Evolutionary conservation across 2,797 vertebrate species (phyloP).

Genomic region (Onychomys leucogaster): DNA sequence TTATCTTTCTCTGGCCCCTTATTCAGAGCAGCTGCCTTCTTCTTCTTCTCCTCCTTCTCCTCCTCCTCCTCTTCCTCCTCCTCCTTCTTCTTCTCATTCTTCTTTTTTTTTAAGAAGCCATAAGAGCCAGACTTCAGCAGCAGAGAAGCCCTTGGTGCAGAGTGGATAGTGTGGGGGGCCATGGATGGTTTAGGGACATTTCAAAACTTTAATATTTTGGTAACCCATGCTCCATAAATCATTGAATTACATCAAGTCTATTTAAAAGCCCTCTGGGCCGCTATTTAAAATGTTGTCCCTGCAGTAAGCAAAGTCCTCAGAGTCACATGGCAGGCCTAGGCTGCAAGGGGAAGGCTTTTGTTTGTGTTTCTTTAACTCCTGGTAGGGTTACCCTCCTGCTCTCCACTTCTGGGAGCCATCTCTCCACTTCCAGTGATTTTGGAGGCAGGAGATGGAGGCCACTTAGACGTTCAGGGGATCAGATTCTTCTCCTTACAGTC

Average conservation of each 20-base stretch:
- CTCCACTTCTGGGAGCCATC: slow-evolving; percentile 36
- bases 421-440: slow-evolving; percentile 57
- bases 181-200: slow-evolving; percentile 59
- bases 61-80: too few relatives aligned
- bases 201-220: slow-evolving; percentile 80
- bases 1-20: slow-evolving; percentile 41
- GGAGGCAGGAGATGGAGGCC: slow-evolving; percentile 58
- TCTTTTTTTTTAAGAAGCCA: not conserved
- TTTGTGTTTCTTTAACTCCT: slow-evolving; percentile 78
- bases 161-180: not conserved
- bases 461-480: slow-evolving; percentile 33
- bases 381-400: slow-evolving; percentile 61
- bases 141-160: slow-evolving; percentile 42
- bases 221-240: slow-evolving; percentile 80
- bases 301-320: slow-evolving; percentile 62
- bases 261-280: slow-evolving; percentile 76
- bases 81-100: too few relatives aligned
- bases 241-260: slow-evolving; percentile 81
- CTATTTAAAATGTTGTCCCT: slow-evolving; percentile 79
- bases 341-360: slow-evolving; percentile 36
- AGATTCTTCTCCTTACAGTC: slow-evolving; percentile 13
- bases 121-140: not conserved
- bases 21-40: slow-evolving; percentile 29
- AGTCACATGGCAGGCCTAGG: slow-evolving; percentile 62
- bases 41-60: too few relatives aligned